A percentile compares a stretch with the other conserved stretches of the same genome.
phyloP scores from a whole-genome alignment of 2,888 invertebrate genomes.

The Orgyia antiqua region DNA sequence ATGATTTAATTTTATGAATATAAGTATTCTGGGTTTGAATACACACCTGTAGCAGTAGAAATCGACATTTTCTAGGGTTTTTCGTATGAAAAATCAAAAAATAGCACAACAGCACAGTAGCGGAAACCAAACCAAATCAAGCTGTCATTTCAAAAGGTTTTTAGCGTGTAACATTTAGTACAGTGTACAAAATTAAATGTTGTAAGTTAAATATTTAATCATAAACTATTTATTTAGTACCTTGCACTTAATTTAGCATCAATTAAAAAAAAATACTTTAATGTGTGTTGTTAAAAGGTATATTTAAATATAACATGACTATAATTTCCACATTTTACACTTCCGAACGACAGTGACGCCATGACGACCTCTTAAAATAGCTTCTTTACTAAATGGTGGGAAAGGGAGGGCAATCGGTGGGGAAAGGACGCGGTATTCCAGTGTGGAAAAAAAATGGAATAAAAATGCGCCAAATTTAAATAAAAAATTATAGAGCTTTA shows the following conservation, averaged over 20 bases:
- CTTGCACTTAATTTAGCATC: conserved; percentile 1
- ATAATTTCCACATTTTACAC: conserved; percentile 1
- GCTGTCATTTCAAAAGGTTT: conserved; percentile 73
- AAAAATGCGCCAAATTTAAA: conserved; percentile 44
- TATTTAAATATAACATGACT: background rate
- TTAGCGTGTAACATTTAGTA: conserved; percentile 48
- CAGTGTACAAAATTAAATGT: no score
- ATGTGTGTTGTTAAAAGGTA: background rate
- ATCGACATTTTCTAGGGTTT: conserved; percentile 68
- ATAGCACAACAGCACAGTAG: conserved; percentile 77
- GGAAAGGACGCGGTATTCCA: conserved; percentile 64
- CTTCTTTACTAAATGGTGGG: conserved; percentile 55
- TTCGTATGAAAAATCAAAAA: conserved; percentile 67
- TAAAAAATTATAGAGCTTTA: no score
- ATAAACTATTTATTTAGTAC: no score
- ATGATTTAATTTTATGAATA: conserved; percentile 27
- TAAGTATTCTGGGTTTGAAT: conserved; percentile 30
- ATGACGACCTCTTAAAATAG: conserved; percentile 40
- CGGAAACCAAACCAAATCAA: conserved; percentile 78
- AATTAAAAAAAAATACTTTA: background rate
- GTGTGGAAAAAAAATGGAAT: conserved; percentile 38
- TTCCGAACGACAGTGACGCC: no score
- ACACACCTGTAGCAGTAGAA: conserved; percentile 72
- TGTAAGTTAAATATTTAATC: no score
- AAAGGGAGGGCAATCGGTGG: conserved; percentile 56